phyloP scores from a whole-genome alignment of 2,888 invertebrate species.

The Trypoxylon attenuatum region DNA sequence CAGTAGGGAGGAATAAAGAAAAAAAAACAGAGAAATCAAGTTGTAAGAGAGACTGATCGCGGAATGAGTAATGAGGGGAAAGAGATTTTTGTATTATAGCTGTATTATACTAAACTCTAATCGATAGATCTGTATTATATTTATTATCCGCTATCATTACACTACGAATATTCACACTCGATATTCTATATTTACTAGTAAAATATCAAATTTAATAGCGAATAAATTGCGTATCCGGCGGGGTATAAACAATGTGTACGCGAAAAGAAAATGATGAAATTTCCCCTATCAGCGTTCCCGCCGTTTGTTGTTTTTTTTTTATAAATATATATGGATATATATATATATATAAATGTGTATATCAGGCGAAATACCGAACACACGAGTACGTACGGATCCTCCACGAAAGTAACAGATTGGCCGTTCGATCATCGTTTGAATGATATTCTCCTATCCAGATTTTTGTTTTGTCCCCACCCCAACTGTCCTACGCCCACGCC shows the following conservation, averaged over 20 bases:
- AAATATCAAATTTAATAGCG: constrained; percentile 73
- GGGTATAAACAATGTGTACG: constrained; percentile 40
- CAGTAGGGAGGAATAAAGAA: constrained; percentile 31
- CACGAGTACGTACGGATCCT: constrained; percentile 6
- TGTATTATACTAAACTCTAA: constrained; percentile 72
- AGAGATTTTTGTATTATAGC: constrained; percentile 69
- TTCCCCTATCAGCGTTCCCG: constrained; percentile 24
- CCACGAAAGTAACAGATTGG: constrained; percentile 41
- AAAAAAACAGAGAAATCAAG: constrained; percentile 24
- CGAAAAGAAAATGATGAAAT: constrained; percentile 27
- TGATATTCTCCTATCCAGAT: constrained; percentile 14
- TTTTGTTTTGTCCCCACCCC: constrained; percentile 18
- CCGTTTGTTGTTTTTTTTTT: constrained; percentile 45
- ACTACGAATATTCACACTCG: constrained; percentile 70
- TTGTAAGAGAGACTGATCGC: constrained; percentile 50
- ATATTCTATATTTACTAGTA: constrained; percentile 72
- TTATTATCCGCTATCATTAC: constrained; percentile 67
- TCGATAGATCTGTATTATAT: constrained; percentile 74
- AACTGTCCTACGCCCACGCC: too few relatives aligned
- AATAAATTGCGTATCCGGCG: constrained; percentile 67
- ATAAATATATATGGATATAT: too few relatives aligned
- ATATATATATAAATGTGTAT: constrained; percentile 16
- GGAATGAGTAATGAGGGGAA: constrained; percentile 27
- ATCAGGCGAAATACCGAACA: constrained; percentile 6
- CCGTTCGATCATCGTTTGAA: constrained; percentile 39